Conservation (phyloP, 2,888 invertebrate genomes). For the Cerceris rybyensis region DNA sequence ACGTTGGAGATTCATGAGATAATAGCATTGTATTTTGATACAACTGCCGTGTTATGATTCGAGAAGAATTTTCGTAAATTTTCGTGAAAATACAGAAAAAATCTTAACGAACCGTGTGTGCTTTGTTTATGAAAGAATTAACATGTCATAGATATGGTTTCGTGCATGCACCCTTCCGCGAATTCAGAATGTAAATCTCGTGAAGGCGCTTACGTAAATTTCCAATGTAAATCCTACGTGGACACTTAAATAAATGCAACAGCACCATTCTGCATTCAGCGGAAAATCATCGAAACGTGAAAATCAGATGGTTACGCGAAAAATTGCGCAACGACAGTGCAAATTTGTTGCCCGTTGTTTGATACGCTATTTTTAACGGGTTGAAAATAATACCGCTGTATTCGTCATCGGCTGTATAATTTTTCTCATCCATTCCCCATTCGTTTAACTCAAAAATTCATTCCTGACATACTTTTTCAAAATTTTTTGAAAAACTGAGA, state of each 20-base stretch:
- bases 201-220: slow-evolving; percentile 46
- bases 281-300: slow-evolving; percentile 27
- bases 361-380: not conserved
- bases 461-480: too few relatives aligned
- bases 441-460: too few relatives aligned
- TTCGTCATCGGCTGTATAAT: not conserved
- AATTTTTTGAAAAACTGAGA: too few relatives aligned
- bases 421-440: not conserved
- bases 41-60: too few relatives aligned
- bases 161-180: slow-evolving; percentile 21
- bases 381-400: not conserved
- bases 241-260: slow-evolving; percentile 43
- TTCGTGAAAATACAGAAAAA: too few relatives aligned
- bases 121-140: too few relatives aligned
- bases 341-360: slow-evolving; percentile 10
- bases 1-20: too few relatives aligned
- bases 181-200: slow-evolving; percentile 37
- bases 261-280: slow-evolving; percentile 1
- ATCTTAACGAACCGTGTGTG: too few relatives aligned
- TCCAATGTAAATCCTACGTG: slow-evolving; percentile 34
- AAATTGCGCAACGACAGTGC: slow-evolving; percentile 42
- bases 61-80: too few relatives aligned
- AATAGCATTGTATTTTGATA: too few relatives aligned
- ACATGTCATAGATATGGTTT: not conserved
- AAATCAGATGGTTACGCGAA: slow-evolving; percentile 23